These are phyloP conservation scores for Enteromius paludinosus DNA, from an alignment of 2,797 vertebrate species.

Conservation along the genomic window DNA sequence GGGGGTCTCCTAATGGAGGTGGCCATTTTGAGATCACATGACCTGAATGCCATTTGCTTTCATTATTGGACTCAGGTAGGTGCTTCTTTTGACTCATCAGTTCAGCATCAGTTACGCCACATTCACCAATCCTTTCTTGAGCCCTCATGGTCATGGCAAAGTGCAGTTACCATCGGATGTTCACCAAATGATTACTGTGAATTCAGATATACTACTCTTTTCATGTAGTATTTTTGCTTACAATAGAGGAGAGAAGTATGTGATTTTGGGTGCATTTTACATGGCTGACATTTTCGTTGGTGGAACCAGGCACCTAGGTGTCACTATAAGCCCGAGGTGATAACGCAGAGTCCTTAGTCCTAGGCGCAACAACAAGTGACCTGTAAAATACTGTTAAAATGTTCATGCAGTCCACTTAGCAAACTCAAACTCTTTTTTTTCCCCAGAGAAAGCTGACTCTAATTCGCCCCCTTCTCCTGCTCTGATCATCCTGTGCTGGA, in stretches of 20 bases:
- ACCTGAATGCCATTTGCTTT: background rate
- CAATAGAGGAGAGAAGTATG: background rate
- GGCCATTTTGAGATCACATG: constrained; percentile 14
- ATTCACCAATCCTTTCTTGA: background rate
- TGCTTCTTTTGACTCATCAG: background rate
- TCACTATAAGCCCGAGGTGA: background rate
- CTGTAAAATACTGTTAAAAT: background rate
- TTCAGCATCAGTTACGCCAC: background rate
- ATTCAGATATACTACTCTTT: background rate
- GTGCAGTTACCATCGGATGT: background rate
- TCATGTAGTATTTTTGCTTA: background rate
- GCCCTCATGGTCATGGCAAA: background rate
- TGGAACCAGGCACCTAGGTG: background rate
- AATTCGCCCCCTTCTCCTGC: constrained; percentile 65
- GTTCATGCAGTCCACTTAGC: background rate
- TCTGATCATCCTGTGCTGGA: constrained; percentile 73
- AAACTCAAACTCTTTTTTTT: constrained; percentile 72
- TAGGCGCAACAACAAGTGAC: background rate
- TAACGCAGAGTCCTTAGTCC: background rate
- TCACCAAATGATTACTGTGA: background rate
- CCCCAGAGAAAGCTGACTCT: constrained; percentile 52
- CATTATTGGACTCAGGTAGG: background rate
- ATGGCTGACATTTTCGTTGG: background rate
- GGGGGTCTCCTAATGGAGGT: background rate
- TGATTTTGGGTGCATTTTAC: background rate